phyloP scores from a whole-genome alignment of 2,797 vertebrate species.

The Acanthurus tractus region DNA sequence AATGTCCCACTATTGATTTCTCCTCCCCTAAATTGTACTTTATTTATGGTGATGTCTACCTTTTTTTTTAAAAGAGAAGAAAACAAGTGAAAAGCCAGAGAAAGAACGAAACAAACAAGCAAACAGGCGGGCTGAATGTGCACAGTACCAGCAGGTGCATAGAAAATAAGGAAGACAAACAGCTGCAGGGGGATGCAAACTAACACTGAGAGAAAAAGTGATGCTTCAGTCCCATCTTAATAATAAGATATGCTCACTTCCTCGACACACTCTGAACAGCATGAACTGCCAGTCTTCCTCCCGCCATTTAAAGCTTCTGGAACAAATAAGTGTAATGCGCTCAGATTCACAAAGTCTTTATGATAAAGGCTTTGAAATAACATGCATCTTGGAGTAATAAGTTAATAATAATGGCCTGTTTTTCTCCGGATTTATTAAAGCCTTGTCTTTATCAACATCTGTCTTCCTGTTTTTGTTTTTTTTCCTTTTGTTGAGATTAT shows the following conservation, averaged over 20 bases:
- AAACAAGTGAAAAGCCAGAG: constrained; percentile 26
- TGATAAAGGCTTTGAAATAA: constrained; percentile 60
- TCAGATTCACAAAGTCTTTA: constrained; percentile 35
- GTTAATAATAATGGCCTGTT: constrained; percentile 59
- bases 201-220: constrained; percentile 47
- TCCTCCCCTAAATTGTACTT: constrained; percentile 80
- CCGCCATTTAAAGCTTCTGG: constrained; percentile 59
- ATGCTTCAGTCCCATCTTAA: constrained; percentile 40
- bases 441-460: constrained; percentile 51
- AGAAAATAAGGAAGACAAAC: constrained; percentile 65
- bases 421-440: constrained; percentile 65
- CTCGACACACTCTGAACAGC: constrained; percentile 50
- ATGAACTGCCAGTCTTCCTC: constrained; percentile 45
- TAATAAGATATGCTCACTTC: constrained; percentile 56
- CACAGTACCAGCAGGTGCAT: constrained; percentile 45
- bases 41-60: constrained; percentile 77
- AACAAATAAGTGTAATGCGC: constrained; percentile 52
- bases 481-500: too few species aligned
- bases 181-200: constrained; percentile 43
- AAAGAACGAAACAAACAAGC: constrained; percentile 49
- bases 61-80: constrained; percentile 30
- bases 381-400: constrained; percentile 67
- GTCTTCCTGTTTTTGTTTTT: constrained; percentile 41
- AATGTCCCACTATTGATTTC: constrained; percentile 85
- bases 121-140: constrained; percentile 36